These are phyloP conservation scores for Papilio protenor DNA, from an alignment of 2,888 invertebrate species.

Conservation along the genomic window DNA sequence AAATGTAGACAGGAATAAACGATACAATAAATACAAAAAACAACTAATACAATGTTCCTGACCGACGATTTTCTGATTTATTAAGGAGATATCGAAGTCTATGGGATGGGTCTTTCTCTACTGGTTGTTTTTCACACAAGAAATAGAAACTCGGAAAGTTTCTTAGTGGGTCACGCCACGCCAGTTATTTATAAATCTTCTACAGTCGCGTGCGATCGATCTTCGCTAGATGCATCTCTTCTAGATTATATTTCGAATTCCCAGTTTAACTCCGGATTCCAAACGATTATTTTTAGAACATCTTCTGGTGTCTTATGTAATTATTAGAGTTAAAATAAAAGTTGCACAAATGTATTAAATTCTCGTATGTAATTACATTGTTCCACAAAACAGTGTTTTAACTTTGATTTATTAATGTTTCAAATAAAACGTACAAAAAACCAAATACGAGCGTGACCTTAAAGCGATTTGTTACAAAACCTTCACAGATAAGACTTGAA, in stretches of 20 bases:
- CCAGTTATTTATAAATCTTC: slow-evolving; percentile 57
- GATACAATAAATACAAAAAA: neutral
- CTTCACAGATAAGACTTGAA: slow-evolving; percentile 25
- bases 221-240: slow-evolving; percentile 62
- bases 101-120: slow-evolving; percentile 12
- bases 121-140: slow-evolving; percentile 45
- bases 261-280: slow-evolving; percentile 31
- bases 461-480: slow-evolving; percentile 22
- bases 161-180: slow-evolving; percentile 59
- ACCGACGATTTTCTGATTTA: slow-evolving; percentile 39
- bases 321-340: slow-evolving; percentile 8
- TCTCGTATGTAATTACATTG: neutral
- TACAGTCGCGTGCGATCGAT: slow-evolving; percentile 59
- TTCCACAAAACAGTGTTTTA: neutral
- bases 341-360: neutral
- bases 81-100: slow-evolving; percentile 4
- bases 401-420: neutral
- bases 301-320: slow-evolving; percentile 26
- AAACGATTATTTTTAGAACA: slow-evolving; percentile 32
- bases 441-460: slow-evolving; percentile 26
- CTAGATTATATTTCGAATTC: slow-evolving; percentile 53
- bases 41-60: slow-evolving; percentile 8
- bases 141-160: slow-evolving; percentile 52
- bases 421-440: slow-evolving; percentile 8
- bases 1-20: neutral